Base-by-base conservation (phyloP, 2,797 vertebrate species). In the Cyprinella venusta region DNA sequence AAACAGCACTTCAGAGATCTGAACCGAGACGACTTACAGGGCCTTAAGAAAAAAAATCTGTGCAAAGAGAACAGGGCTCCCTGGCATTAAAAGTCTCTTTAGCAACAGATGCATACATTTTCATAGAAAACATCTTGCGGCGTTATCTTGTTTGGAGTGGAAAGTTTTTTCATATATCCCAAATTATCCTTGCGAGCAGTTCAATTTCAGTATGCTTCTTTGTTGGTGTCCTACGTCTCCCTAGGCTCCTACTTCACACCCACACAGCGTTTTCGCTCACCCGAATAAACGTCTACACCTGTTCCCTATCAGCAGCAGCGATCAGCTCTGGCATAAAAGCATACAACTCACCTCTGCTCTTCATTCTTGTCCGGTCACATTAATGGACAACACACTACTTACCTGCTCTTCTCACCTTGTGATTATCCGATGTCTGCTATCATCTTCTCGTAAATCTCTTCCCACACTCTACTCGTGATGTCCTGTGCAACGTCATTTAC, bases 71-170 rank as follows among this genome's bases (percentile, higher is more conserved):
- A 36, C 30, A 18, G 36, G 24, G 52, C 82, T 75, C 45, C 19
- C 16, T 74, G 69, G 75, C 61, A 83, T 76, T 87, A 65, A 84
- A 65, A 42, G 50, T 21, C 50, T 70, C 16, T 52, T 52, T 68
- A 45, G 50, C 64, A 69, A 81, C 72, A 84, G 30, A 59, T 82
- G 69, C 24, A 71, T 72, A 54, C 0, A 74, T 33, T 33, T 79
- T 79, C 76, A 79, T 65, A 75, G 76, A 84, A 75, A 84, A 67
- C 33, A 79, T 80, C 83, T 79, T 64, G 45, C 33, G 33, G 83
- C 33, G 18, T 71, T 61, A 76, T 48, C 40, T 50, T 79, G 50
- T 24, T 75, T 75, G 1, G 72, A 38, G 52, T 63, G 15, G 21
- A 59, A 78, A 24, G 6, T 50, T 56, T 59, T 64, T 64, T 63